A percentile compares a stretch with the other conserved stretches of the same genome.
Conservation (phyloP, 2,797 vertebrate genomes). For the Propithecus perrieri region DNA sequence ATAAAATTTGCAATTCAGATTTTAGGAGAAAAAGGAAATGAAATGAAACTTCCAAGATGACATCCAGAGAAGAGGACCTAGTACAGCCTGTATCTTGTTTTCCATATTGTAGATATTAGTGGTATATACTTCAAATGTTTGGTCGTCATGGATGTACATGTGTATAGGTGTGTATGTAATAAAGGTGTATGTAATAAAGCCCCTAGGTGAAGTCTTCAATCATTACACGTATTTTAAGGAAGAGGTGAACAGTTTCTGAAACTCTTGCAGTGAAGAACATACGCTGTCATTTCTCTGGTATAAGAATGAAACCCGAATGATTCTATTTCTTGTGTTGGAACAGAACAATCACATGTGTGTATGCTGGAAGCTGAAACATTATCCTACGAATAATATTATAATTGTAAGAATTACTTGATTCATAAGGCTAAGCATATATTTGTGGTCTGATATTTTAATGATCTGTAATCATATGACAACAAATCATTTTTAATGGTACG, state of each 20-base stretch:
- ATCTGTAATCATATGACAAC: background rate
- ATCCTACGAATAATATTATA: background rate
- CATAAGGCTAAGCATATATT: background rate
- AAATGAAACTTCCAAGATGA: background rate
- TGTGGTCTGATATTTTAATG: background rate
- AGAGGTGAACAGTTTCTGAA: background rate
- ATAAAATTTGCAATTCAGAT: background rate
- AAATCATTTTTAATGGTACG: background rate
- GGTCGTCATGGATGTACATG: background rate
- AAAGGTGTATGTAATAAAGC: no score
- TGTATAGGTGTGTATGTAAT: background rate
- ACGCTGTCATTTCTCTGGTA: background rate
- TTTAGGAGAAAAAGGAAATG: background rate
- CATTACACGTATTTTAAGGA: background rate
- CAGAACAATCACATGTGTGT: background rate
- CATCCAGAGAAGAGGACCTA: background rate
- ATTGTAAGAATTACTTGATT: background rate
- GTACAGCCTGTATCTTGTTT: background rate
- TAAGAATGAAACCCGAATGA: background rate
- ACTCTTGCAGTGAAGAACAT: background rate
- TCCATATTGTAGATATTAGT: background rate
- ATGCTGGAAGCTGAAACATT: background rate
- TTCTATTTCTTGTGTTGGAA: background rate
- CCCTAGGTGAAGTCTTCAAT: background rate
- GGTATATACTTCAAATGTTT: background rate